These are phyloP conservation scores for Rambutsinella grinnellia DNA, from an alignment of 2,888 invertebrate species.

Conservation along the genomic window DNA sequence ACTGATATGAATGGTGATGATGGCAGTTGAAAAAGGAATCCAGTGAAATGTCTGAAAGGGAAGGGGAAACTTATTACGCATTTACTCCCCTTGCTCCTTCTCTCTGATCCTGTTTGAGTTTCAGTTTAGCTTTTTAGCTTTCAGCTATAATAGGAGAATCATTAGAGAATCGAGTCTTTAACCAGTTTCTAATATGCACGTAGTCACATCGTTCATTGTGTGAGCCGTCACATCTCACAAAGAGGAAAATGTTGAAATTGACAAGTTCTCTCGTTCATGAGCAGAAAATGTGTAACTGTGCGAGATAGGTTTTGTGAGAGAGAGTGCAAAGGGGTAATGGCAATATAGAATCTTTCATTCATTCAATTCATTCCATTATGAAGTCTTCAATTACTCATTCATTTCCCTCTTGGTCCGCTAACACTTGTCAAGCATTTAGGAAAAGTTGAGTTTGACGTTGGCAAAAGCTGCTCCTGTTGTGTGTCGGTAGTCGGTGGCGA, in stretches of 20 bases:
- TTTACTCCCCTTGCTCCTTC: too few relatives aligned
- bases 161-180: not conserved
- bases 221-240: not conserved
- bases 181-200: not conserved
- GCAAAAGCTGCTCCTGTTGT: not conserved
- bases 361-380: conserved; percentile 29
- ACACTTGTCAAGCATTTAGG: not conserved
- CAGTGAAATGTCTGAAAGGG: not conserved
- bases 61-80: not conserved
- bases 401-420: conserved; percentile 2
- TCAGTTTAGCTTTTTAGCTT: not conserved
- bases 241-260: conserved; percentile 18
- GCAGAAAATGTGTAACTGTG: not conserved
- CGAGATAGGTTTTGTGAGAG: not conserved
- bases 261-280: conserved; percentile 25
- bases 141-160: not conserved
- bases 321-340: not conserved
- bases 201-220: not conserved
- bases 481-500: conserved; percentile 18
- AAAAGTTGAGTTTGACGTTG: conserved; percentile 9
- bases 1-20: not conserved
- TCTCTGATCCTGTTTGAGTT: too few relatives aligned
- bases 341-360: conserved; percentile 15
- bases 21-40: not conserved
- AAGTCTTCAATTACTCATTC: conserved; percentile 34